These are phyloP conservation scores for Percina caprodes DNA, from an alignment of 2,113 vertebrate species.

Conservation along the genomic window DNA sequence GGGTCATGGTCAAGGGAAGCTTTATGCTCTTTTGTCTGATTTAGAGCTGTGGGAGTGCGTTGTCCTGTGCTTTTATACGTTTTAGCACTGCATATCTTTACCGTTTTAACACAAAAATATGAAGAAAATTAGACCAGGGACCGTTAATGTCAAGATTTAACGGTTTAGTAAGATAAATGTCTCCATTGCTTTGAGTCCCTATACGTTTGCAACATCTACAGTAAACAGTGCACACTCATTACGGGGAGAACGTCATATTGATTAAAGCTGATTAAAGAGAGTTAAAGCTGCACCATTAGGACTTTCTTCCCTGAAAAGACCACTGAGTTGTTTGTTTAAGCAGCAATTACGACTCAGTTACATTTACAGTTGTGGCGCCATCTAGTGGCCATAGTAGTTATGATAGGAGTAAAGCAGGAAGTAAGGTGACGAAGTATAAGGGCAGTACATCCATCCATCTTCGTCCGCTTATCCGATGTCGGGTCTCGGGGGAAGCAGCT, in stretches of 20 bases:
- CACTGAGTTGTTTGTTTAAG: no score
- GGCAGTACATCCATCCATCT: no score
- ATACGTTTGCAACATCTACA: background rate
- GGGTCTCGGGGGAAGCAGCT: no score
- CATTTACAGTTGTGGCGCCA: no score
- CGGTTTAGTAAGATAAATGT: background rate
- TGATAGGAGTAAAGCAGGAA: no score
- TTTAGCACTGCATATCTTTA: background rate
- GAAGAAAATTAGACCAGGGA: background rate
- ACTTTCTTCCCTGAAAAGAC: no score
- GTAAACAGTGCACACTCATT: background rate
- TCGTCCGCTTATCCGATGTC: no score
- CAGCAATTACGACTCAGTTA: no score
- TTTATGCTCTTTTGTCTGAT: constrained; percentile 56
- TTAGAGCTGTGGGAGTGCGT: constrained; percentile 24
- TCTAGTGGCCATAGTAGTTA: no score
- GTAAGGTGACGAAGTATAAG: no score
- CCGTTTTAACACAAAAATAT: background rate
- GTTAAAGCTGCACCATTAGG: no score
- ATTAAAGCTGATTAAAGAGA: no score
- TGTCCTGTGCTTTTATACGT: background rate
- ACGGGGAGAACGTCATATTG: background rate
- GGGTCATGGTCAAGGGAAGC: constrained; percentile 55
- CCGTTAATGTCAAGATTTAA: background rate
- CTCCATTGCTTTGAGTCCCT: background rate